phyloP scores from a whole-genome alignment of 2,797 vertebrate genomes.

The Phataginus tetradactyla region DNA sequence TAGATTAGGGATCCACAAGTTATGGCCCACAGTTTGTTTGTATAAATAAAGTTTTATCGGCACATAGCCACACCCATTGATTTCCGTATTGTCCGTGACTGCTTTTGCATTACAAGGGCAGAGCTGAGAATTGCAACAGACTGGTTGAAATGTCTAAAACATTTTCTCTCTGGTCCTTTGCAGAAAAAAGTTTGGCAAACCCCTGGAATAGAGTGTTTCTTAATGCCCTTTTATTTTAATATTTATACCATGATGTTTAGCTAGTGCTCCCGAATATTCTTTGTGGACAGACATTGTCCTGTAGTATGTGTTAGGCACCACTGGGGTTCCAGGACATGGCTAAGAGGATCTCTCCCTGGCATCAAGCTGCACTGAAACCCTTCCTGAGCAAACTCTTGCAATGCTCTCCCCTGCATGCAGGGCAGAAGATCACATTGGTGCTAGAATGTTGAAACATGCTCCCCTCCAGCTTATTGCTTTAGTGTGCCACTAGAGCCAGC shows the following conservation, averaged over 20 bases:
- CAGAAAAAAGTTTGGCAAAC: background rate
- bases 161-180: background rate
- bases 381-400: background rate
- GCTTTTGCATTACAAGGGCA: background rate
- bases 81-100: background rate
- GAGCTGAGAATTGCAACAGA: background rate
- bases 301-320: accelerated
- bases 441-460: no score
- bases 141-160: background rate
- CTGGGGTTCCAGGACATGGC: background rate
- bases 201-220: background rate
- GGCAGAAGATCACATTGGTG: background rate
- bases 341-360: background rate
- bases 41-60: slow-evolving; percentile 42
- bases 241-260: background rate
- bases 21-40: background rate
- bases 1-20: background rate
- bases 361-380: background rate
- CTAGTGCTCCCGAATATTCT: background rate
- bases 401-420: accelerated
- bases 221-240: background rate
- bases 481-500: accelerated
- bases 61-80: background rate
- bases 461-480: background rate
- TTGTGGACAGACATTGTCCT: background rate